A percentile compares a stretch with the other conserved stretches of the same genome.
Evolutionary conservation across 2,797 vertebrate species (phyloP).

Genomic region (Corythornis leucogaster): DNA sequence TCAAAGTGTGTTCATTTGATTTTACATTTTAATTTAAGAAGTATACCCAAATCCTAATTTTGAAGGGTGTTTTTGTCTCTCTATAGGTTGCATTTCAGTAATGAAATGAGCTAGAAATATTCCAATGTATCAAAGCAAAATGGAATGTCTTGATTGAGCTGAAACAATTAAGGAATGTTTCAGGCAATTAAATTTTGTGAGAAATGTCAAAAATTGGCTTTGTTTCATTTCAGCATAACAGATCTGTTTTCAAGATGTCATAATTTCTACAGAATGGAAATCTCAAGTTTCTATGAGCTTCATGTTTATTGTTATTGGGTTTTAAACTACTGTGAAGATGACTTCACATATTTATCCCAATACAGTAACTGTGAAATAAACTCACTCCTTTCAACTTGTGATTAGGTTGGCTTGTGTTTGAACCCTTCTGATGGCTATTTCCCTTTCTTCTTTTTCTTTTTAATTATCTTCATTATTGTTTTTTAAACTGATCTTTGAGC

Average conservation of each 20-base stretch:
- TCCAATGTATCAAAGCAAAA: constrained; percentile 47
- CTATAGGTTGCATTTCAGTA: neutral
- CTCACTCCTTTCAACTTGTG: neutral
- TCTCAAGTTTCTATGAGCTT: constrained; percentile 23
- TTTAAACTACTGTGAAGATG: constrained; percentile 37
- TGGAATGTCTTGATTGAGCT: constrained; percentile 43
- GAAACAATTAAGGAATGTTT: constrained; percentile 53
- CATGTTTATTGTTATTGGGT: constrained; percentile 23
- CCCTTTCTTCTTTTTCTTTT: neutral
- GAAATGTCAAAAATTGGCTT: constrained; percentile 27
- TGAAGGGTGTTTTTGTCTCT: neutral
- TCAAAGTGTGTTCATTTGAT: neutral
- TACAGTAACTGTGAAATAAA: constrained; percentile 15
- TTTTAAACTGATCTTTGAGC: neutral
- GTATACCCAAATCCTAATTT: neutral
- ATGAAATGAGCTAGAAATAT: constrained; percentile 9
- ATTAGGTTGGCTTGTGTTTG: constrained; percentile 29
- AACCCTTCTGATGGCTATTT: constrained; percentile 4
- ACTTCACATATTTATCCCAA: constrained; percentile 40
- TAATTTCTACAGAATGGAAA: constrained; percentile 33
- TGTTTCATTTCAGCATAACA: constrained; percentile 38
- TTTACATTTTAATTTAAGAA: constrained; percentile 24
- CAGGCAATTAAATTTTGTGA: constrained; percentile 51
- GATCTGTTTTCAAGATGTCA: constrained; percentile 10
- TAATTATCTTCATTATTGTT: neutral